Evolutionary conservation across 53 echinoderm and acorn worm genomes (phyloP).

Genomic region (Holothuria scabra): DNA sequence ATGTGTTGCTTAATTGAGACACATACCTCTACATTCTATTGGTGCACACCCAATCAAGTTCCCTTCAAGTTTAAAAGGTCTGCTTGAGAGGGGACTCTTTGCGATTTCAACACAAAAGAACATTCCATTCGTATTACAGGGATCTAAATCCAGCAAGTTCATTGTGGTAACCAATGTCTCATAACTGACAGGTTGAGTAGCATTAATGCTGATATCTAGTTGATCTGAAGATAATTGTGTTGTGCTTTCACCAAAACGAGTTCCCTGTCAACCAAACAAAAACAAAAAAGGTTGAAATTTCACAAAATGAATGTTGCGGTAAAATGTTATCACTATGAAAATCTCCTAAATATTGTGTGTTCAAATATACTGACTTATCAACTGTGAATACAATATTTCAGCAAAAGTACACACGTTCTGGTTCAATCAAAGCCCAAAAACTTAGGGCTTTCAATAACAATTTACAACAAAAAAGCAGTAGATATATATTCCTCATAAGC

Average conservation of each 20-base stretch:
- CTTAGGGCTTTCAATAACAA: too few species aligned
- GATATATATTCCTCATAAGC: too few species aligned
- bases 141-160: background rate
- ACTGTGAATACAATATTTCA: too few species aligned
- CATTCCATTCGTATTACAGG: background rate
- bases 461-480: too few species aligned
- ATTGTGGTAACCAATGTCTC: background rate
- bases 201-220: background rate
- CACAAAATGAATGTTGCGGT: too few species aligned
- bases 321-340: too few species aligned
- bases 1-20: too few species aligned
- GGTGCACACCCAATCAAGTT: background rate
- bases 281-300: background rate
- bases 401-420: too few species aligned
- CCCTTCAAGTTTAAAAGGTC: constrained; percentile 40
- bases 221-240: background rate
- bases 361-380: too few species aligned
- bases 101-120: constrained; percentile 26
- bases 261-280: background rate
- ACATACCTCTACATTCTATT: constrained; percentile 42
- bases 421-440: too few species aligned
- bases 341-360: too few species aligned
- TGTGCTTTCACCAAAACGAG: background rate
- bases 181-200: background rate
- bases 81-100: constrained; percentile 5